phyloP scores from a whole-genome alignment of 2,113 vertebrate genomes.

The Thomomys bottae region DNA sequence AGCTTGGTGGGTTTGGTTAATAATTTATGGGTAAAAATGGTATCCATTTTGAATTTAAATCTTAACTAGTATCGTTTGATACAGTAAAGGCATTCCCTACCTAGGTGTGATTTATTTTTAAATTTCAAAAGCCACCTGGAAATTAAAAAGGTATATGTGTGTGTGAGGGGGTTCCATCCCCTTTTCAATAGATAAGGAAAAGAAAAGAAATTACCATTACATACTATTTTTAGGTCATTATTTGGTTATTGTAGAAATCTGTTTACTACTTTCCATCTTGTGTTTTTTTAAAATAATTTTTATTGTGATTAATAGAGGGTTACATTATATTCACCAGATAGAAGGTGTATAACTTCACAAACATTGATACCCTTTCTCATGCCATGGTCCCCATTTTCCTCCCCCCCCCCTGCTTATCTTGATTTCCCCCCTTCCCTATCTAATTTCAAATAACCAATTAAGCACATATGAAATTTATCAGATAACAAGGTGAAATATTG shows the following conservation, averaged over 20 bases:
- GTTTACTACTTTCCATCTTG: slow-evolving; percentile 2
- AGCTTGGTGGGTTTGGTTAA: neutral
- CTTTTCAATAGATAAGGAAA: neutral
- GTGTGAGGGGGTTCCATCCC: neutral
- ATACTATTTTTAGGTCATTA: neutral
- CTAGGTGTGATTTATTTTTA: neutral
- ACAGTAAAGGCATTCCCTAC: slow-evolving; percentile 3
- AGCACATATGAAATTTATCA: too few relatives aligned
- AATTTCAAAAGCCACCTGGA: neutral
- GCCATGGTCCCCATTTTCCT: too few relatives aligned
- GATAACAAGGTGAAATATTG: too few relatives aligned
- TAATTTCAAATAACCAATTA: too few relatives aligned
- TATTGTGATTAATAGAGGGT: too few relatives aligned
- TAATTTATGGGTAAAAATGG: neutral
- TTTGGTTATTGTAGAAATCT: neutral
- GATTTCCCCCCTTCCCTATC: too few relatives aligned
- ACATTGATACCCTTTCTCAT: too few relatives aligned
- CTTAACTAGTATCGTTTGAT: neutral
- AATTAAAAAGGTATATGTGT: neutral
- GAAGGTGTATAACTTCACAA: too few relatives aligned
- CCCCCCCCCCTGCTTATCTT: too few relatives aligned
- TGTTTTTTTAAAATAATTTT: too few relatives aligned
- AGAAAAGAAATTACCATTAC: neutral
- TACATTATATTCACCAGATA: too few relatives aligned
- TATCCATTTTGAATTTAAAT: slow-evolving; percentile 2